Conservation (phyloP, 2,113 vertebrate species). For the Indicator maculatus region DNA sequence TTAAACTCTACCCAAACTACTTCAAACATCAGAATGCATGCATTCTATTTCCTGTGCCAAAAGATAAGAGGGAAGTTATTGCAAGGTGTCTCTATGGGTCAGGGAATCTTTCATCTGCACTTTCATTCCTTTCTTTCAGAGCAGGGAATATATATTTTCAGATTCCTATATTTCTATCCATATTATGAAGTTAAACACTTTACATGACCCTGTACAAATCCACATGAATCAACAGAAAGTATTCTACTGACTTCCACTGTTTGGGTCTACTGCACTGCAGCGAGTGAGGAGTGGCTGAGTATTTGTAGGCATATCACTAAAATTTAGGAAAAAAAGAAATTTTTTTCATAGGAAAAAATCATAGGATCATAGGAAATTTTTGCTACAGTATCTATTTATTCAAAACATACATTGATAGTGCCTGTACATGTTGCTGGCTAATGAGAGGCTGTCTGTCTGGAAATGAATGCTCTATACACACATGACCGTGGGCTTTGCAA, state of each 20-base stretch:
- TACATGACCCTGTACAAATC: neutral
- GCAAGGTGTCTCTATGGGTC: neutral
- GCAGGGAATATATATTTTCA: neutral
- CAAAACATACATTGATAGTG: neutral
- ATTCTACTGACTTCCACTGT: neutral
- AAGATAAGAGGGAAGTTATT: neutral
- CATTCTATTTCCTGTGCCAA: neutral
- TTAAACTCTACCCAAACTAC: neutral
- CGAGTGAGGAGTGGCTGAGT: neutral
- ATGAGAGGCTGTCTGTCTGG: neutral
- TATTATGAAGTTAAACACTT: neutral
- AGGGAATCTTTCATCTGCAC: neutral
- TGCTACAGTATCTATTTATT: neutral
- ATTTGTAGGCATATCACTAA: neutral
- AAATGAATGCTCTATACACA: neutral
- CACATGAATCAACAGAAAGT: neutral
- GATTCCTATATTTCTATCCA: neutral
- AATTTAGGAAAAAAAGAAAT: neutral
- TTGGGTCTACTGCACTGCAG: neutral
- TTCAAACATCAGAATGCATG: neutral
- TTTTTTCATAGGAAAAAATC: too few species aligned
- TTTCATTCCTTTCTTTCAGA: neutral
- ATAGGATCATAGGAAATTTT: neutral
- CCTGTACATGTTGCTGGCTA: neutral
- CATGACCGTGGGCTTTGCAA: neutral